phyloP scores from a whole-genome alignment of 2,113 vertebrate species.

The Nyctereutes procyonoides region DNA sequence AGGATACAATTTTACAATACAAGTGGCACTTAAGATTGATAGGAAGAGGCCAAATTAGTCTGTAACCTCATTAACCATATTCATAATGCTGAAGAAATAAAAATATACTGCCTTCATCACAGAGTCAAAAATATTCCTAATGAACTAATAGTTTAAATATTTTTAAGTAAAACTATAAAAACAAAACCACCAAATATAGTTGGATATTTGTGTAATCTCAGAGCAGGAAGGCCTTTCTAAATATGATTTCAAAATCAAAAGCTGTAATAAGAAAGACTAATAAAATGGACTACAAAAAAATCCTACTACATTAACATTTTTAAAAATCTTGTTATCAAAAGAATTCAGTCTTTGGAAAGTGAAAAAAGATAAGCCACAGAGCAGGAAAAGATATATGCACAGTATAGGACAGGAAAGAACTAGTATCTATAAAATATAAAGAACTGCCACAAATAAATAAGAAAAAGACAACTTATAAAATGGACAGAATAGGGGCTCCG shows the following conservation, averaged over 20 bases:
- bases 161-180: neutral
- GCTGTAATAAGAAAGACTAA: neutral
- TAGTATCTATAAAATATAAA: neutral
- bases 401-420: neutral
- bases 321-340: neutral
- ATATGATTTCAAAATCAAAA: neutral
- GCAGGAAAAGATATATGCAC: neutral
- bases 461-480: neutral
- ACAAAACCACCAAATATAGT: neutral
- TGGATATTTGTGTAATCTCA: neutral
- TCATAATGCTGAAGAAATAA: neutral
- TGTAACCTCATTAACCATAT: neutral
- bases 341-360: neutral
- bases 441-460: neutral
- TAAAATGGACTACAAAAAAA: neutral
- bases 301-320: neutral
- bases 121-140: neutral
- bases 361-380: neutral
- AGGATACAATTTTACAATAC: neutral
- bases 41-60: neutral
- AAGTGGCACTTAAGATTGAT: neutral
- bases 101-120: neutral
- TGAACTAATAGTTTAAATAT: neutral
- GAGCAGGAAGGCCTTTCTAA: neutral
- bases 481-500: neutral